Percentiles rank a stretch among this genome's conserved stretches.
phyloP scores from a whole-genome alignment of 2,888 invertebrate genomes.

The Gortyna flavago region DNA sequence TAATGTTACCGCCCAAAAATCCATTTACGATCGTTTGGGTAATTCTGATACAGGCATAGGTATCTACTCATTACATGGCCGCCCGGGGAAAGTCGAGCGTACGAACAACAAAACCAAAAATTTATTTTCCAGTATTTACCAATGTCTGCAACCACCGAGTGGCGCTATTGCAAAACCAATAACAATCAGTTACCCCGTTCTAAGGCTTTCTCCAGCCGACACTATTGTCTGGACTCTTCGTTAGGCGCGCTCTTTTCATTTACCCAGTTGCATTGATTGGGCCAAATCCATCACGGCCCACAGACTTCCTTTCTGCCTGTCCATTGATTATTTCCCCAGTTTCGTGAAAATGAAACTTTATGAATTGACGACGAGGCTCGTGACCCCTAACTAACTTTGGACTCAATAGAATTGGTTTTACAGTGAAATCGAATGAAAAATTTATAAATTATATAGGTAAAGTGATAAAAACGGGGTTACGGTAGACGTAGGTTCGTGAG shows the following conservation, averaged over 20 bases:
- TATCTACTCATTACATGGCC: constrained; percentile 23
- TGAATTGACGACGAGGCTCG: constrained; percentile 69
- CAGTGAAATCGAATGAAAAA: constrained; percentile 62
- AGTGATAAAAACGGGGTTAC: constrained; percentile 53
- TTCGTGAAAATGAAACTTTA: constrained; percentile 73
- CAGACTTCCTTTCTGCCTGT: constrained; percentile 69
- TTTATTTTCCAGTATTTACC: constrained; percentile 74
- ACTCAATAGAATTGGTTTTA: constrained; percentile 62
- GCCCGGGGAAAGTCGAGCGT: constrained; percentile 39
- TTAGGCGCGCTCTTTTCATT: constrained; percentile 80
- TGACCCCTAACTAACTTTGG: constrained; percentile 67
- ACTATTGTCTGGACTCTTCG: constrained; percentile 76
- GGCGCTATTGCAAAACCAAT: constrained; percentile 73
- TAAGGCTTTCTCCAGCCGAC: constrained; percentile 72
- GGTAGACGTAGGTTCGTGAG: constrained; percentile 64
- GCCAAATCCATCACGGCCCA: constrained; percentile 77
- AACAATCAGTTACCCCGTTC: constrained; percentile 78
- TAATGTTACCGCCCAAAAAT: constrained; percentile 19
- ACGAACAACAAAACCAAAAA: constrained; percentile 69
- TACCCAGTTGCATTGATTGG: constrained; percentile 78
- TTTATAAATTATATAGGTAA: constrained; percentile 56
- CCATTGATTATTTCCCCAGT: constrained; percentile 76
- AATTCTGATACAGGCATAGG: constrained; percentile 42
- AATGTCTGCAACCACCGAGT: constrained; percentile 67
- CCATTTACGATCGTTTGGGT: constrained; percentile 42